phyloP scores from a whole-genome alignment of 2,888 invertebrate species.

The Chirona hameri region DNA sequence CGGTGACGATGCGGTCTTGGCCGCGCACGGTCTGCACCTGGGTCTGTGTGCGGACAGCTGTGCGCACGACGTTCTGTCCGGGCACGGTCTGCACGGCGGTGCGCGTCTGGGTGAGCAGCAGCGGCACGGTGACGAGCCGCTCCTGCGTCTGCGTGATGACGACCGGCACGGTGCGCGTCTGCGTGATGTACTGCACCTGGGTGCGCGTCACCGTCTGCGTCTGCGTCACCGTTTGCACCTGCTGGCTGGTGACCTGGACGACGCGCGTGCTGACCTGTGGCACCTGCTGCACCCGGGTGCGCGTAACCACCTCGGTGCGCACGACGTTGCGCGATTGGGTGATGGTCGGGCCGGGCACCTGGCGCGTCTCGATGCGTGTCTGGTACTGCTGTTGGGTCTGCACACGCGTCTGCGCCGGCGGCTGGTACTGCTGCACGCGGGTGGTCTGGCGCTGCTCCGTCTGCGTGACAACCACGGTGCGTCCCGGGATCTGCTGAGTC shows the following conservation, averaged over 20 bases:
- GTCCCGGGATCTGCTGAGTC: conserved; percentile 34
- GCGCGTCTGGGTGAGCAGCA: background rate
- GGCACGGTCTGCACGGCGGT: background rate
- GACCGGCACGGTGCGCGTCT: background rate
- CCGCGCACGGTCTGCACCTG: background rate
- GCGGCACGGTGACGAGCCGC: background rate
- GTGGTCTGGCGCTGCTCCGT: conserved; percentile 35
- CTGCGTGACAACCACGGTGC: conserved; percentile 33
- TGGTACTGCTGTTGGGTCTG: conserved; percentile 33
- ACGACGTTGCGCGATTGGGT: background rate
- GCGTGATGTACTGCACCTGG: background rate
- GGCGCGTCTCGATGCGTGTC: background rate
- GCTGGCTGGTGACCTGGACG: background rate
- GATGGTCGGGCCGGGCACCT: background rate
- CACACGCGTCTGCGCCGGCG: conserved; percentile 34
- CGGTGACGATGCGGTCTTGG: background rate
- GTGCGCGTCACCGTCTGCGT: background rate
- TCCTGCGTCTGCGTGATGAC: background rate
- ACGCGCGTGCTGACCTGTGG: background rate
- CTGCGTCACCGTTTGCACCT: background rate
- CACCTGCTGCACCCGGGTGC: background rate
- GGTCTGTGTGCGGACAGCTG: background rate
- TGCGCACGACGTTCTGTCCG: conserved; percentile 5
- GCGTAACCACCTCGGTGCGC: background rate
- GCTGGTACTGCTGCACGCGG: conserved; percentile 34